Conservation (phyloP, 1,140 invertebrate species). For the Drosophila prosaltans region DNA sequence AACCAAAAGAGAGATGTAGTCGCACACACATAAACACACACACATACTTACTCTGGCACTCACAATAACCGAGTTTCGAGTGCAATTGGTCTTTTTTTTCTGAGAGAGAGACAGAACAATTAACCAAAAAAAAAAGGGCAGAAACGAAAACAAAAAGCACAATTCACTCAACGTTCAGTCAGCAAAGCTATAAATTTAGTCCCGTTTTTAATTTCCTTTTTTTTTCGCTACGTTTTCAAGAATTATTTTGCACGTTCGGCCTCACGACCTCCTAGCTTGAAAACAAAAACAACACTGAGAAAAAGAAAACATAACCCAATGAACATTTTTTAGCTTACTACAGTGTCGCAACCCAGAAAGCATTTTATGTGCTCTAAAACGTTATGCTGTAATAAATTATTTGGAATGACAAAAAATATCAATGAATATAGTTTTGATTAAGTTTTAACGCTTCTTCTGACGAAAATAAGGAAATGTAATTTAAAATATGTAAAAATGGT, state of each 20-base stretch:
- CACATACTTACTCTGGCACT: conserved; percentile 12
- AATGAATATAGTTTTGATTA: too few relatives aligned
- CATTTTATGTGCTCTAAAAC: too few relatives aligned
- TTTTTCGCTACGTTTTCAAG: conserved; percentile 4
- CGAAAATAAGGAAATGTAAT: too few relatives aligned
- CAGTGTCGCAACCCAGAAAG: too few relatives aligned
- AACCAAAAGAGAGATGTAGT: background rate
- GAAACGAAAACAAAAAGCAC: conserved; percentile 10
- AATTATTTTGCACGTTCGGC: background rate
- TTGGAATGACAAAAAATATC: too few relatives aligned
- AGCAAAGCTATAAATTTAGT: conserved; percentile 2
- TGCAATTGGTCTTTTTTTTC: conserved; percentile 6
- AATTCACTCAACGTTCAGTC: conserved; percentile 8
- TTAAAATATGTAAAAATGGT: too few relatives aligned
- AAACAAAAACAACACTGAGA: conserved; percentile 10
- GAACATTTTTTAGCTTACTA: background rate
- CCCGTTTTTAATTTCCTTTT: conserved; percentile 1
- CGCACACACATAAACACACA: background rate
- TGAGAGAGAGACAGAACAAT: conserved; percentile 10
- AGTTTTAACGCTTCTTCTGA: too few relatives aligned
- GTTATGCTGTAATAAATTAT: too few relatives aligned
- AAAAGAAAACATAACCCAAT: background rate
- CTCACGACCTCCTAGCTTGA: background rate
- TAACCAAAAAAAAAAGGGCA: conserved; percentile 8
- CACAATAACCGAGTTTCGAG: background rate